Evolutionary conservation across 2,888 invertebrate genomes (phyloP), one percentile per base, ranked within the genome.

Genomic region (Spatulosminthurus flaviceps): DNA sequence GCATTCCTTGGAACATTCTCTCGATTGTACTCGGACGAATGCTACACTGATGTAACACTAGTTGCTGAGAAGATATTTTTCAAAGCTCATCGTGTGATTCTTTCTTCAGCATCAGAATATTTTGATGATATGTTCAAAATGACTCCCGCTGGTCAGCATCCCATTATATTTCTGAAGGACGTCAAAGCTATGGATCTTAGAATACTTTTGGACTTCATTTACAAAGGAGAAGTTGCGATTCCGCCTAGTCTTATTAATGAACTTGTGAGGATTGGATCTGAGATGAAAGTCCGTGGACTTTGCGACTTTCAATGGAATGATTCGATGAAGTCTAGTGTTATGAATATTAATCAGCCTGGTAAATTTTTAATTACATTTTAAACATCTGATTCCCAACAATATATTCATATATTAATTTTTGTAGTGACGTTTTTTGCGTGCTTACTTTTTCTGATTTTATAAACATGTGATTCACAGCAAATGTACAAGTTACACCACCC

Each of bases 61-160:
- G 83, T 83, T 2, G 83, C 80, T 19, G 83, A 84, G 61, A 81
- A 82, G 71, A 75, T 80, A 13, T 82, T 81, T 41, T 84, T 84
- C 41, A 83, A 83, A 77, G 84, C 82, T 41, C 84, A 84, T 78
- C 81, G 82, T 26, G 77, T 84, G n/a, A 82, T 84, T 22, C 70
- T 84, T 7, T 83, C 82, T 1, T 82, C 82, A 7, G 84, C 82
- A 1, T 84, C 84, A 0, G 84, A 84, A 29, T 82, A 81, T 76
- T 83, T 84, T 73, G 81, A 84, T 60, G 82, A 84, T 75, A 81
- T 79, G 67, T 84, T 84, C 67, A 82, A 80, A 80, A 80, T 82
- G 76, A 82, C 84, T 0, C 82, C 84, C 0, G 7, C 75, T 24
- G 81, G 82, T 66, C 82, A 82, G 61, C 82, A 82, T 74, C 84